Conservation (phyloP, 1,140 invertebrate genomes). For the Wiebesia pumilae region DNA sequence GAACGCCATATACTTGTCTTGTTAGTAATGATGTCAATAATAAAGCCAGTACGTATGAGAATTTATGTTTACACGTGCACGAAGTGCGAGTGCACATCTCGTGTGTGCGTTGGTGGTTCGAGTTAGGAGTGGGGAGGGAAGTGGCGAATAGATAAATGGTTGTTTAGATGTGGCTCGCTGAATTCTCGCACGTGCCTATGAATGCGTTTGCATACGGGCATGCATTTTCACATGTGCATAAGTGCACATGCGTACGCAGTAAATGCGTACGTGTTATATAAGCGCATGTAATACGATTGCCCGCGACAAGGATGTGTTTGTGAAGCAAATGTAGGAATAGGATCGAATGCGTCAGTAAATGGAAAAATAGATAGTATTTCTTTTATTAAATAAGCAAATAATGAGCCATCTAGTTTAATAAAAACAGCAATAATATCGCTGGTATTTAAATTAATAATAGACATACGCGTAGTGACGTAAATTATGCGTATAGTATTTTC, state of each 20-base stretch:
- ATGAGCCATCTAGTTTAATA: neutral
- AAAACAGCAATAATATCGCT: neutral
- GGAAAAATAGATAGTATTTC: neutral
- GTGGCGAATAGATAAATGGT: constrained; percentile 26
- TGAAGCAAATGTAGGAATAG: neutral
- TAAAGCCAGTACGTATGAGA: neutral
- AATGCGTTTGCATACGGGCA: neutral
- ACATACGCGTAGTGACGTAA: neutral
- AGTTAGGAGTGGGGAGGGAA: neutral
- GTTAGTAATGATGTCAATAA: neutral
- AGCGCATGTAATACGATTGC: neutral
- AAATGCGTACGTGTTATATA: neutral
- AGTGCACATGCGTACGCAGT: neutral
- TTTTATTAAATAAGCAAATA: neutral
- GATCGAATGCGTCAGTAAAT: neutral
- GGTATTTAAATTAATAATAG: neutral
- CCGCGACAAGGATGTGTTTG: neutral
- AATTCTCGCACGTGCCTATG: constrained; percentile 11
- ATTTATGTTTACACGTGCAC: neutral
- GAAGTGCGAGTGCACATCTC: neutral
- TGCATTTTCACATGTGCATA: neutral
- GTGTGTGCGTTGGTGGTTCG: neutral
- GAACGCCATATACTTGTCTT: neutral
- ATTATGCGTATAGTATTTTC: neutral
- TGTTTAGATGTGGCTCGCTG: constrained; percentile 17